Evolutionary conservation across 2,888 invertebrate species (phyloP), one percentile per base, ranked within the genome.

Genomic region (Anodontia alba): DNA sequence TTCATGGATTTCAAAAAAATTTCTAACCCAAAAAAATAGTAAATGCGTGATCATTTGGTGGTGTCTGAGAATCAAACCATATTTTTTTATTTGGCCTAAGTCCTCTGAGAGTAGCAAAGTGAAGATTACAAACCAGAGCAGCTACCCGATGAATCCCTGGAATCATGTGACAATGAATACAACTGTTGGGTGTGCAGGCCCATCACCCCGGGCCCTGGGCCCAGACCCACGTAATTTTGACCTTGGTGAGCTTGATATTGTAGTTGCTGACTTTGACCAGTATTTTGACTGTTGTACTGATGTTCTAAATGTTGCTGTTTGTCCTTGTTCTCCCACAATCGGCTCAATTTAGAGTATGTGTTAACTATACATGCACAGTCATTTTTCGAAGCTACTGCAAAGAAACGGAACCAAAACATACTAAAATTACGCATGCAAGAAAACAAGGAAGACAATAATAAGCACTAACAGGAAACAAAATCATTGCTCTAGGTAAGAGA

Each of bases 271-370:
- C 62, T 33, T 62, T 62, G 62, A 62, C 31, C 62, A 17, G 23
- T 29, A 62, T 54, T 54, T 20, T 15, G 46, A 20, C 46, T 46
- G 42, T 86, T 88, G 49, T 83, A 81, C 33, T 87, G 91, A 71
- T 93, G 91, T 79, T 92, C 90, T 81, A 93, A 92, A 88, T 93
- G 92, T 79, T 93, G 93, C 93, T 83, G 91, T 78, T 93, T 92
- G 66, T 92, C 92, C 81, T 93, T 93, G 87, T 93, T 93, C 83
- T 93, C 93, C 94, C 94, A 94, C 73, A 94, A 91, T 81, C 92
- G 91, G 82, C 92, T 93, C 82, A 94, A 89, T 88, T 94, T 94
- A 91, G 92, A 93, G 91, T 93, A 93, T 43, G 94, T 94, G 81
- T 90, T 93, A 76, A 92, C 90, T 84, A 94, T 88, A 89, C 93